Base-by-base conservation (phyloP, 1,140 invertebrate genomes). In the Heliothis subflexa region DNA sequence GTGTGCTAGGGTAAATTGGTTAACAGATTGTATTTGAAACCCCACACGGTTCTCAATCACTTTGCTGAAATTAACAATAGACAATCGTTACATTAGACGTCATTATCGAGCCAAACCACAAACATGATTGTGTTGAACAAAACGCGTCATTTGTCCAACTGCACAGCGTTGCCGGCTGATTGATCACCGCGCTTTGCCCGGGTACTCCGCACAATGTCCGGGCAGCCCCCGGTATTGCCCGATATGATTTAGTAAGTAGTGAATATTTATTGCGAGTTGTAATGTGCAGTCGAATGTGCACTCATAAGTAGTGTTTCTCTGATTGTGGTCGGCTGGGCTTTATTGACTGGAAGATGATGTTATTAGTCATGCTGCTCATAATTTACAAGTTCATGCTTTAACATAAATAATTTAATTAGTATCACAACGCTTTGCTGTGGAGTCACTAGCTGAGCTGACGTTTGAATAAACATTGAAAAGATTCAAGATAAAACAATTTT, bases 131-230 rank as follows among this genome's bases (percentile, higher is more conserved):
- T 66, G 62, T 40, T 16, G 62, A 66, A 66, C 62, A 66, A 66
- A 66, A 47, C 28, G 40, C 40, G 13, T 66, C 40, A 66, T 66
- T 66, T 66, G 62, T 66, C 62, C 14, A 10, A 12, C 10, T 47
- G 40, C 62, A 14, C 59, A 66, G 49, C n/a, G 62, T 66, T 47
- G 62, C 33, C 62, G 61, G 40, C 40, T 66, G 62, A 66, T 66
- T 66, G 62, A 66, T 66, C 62, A 66, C 33, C 18, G 18, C 9
- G 54, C 55, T 25, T 59, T 59, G 13, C 62, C 62, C 62, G 40
- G n/a, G 3, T n/a, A 18, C n/a, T 2, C 13, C n/a, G 11, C 62
- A 66, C 40, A 66, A 18, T 21, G 40, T 40, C 5, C 61, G 33
- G 28, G 12, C n/a, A 64, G 55, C 12, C 55, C 55, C 21, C n/a